Base-by-base conservation (phyloP, 2,888 invertebrate species). In the Apamea epomidion region DNA sequence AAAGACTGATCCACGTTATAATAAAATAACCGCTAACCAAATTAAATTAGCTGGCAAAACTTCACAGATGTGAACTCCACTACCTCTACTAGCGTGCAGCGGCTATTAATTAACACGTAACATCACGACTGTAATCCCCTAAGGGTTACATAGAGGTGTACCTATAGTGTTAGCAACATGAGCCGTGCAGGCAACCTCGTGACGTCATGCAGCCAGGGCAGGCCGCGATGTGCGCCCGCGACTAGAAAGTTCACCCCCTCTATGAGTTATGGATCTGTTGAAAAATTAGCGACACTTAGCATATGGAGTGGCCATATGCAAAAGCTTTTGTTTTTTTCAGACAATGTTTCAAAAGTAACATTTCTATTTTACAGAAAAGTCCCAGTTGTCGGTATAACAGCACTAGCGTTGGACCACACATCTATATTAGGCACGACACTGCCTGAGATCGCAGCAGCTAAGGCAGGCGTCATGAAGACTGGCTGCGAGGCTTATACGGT, bases 401-500 rank as follows among this genome's bases (percentile, higher is more conserved):
- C 99, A 0, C 96, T 99, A 81, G 99, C 99, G 0, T 93, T 99
- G 58, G 99, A 99, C 94, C 99, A 99, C 94, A 98, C 98, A 0
- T 96, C 97, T 0, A 95, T 98, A 51, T 94, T 99, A 64, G 99
- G 99, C 2, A 95, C 98, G 80, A 99, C 98, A 0, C 92, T 99
- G 25, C 97, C 98, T 62, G 97, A 98, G 92, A 99, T 99, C 87
- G 99, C 99, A 0, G 98, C 98, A 96, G 99, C 99, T 88, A 99
- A 99, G 95, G 98, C 99, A 0, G 99, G 99, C 16, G 99, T 99
- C 88, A 98, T 99, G 97, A 99, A 99, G 95, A 94, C 95, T 0
- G 96, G 97, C 37, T 97, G 98, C 75, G 96, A 97, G 85, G 98
- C 98, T 1, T 98, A 98, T 91, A 99, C 99, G 0, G 98, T 98